These are phyloP conservation scores for Anas capensis DNA, from an alignment of 2,797 vertebrate species.

Conservation along the genomic window DNA sequence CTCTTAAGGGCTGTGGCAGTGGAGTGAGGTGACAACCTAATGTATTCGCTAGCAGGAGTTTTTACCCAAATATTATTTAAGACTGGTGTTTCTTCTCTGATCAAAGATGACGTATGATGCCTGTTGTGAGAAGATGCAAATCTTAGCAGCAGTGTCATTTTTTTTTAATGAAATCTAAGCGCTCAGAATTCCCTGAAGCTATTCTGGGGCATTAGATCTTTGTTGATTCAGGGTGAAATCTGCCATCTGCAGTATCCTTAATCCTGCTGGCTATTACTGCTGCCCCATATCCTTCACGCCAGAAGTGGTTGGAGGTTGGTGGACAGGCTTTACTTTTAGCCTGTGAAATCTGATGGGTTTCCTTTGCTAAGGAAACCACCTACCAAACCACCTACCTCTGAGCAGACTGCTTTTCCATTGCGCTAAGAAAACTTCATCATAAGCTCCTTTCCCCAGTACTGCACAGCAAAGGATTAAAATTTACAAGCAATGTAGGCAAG, in stretches of 20 bases:
- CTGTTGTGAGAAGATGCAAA: neutral
- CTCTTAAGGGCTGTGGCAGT: neutral
- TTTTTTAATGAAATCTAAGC: neutral
- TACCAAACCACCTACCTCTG: neutral
- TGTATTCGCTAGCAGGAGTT: neutral
- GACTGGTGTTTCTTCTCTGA: neutral
- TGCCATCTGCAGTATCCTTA: slow-evolving; percentile 8
- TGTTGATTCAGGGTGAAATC: neutral
- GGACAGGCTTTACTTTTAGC: neutral
- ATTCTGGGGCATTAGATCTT: neutral
- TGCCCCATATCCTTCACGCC: neutral
- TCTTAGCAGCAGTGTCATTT: neutral
- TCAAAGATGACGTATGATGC: neutral
- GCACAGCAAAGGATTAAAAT: slow-evolving; percentile 28
- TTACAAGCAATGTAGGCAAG: no score
- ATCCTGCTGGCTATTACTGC: neutral
- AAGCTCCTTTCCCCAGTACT: neutral
- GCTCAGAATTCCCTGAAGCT: neutral
- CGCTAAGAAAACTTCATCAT: neutral
- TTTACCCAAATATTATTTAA: neutral
- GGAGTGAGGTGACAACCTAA: neutral
- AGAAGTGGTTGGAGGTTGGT: neutral
- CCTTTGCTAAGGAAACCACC: neutral
- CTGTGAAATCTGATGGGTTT: neutral
- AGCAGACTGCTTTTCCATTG: neutral